Evolutionary conservation across 2,888 invertebrate genomes (phyloP).

Genomic region (Onthophagus sagittarius): DNA sequence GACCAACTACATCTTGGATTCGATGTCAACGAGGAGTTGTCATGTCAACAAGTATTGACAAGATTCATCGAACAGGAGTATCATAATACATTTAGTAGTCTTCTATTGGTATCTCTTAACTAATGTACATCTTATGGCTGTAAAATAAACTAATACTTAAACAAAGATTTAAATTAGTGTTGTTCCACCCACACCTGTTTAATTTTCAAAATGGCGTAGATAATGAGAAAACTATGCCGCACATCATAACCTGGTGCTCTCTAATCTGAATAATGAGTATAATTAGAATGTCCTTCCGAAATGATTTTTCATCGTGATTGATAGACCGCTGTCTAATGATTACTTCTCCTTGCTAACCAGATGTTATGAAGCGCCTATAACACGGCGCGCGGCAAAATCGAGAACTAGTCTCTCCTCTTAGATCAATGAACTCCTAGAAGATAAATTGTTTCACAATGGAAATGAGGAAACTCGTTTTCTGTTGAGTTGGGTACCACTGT

Average conservation of each 20-base stretch:
- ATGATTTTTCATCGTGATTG: constrained; percentile 11
- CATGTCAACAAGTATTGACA: not conserved
- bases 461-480: not conserved
- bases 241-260: not conserved
- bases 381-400: not conserved
- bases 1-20: not conserved
- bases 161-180: not conserved
- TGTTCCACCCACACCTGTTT: not conserved
- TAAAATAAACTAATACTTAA: too few relatives aligned
- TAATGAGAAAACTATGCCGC: not conserved
- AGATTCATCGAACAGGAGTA: not conserved
- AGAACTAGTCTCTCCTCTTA: not conserved
- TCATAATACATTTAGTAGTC: not conserved
- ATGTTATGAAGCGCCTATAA: not conserved
- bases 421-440: constrained; percentile 8
- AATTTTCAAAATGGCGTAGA: not conserved
- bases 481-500: not conserved
- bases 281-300: constrained; percentile 6
- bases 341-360: not conserved
- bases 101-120: too few relatives aligned
- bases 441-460: constrained; percentile 5
- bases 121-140: too few relatives aligned
- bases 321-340: constrained; percentile 3
- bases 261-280: not conserved
- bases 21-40: not conserved